phyloP scores from a whole-genome alignment of 2,113 vertebrate genomes.

The Pycnonotus jocosus region DNA sequence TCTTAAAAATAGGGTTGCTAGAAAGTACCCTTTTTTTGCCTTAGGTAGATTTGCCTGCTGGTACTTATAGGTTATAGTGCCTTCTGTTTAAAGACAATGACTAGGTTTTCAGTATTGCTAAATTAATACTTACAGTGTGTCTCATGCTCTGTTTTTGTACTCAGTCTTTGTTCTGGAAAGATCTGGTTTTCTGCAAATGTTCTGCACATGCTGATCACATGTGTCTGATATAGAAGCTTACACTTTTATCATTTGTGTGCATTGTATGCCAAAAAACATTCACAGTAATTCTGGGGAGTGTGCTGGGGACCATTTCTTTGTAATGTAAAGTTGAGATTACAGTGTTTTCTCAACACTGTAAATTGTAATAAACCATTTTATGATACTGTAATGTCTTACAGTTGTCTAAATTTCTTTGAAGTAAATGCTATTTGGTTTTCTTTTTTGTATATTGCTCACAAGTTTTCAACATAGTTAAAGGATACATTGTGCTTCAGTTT shows the following conservation, averaged over 20 bases:
- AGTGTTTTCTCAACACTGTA: not conserved
- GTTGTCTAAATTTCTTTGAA: not conserved
- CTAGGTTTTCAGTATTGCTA: not conserved
- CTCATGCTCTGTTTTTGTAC: not conserved
- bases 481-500: not conserved
- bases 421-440: not conserved
- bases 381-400: not conserved
- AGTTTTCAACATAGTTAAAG: not conserved
- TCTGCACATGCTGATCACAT: not conserved
- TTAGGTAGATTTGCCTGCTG: not conserved
- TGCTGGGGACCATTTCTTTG: not conserved
- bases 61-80: not conserved
- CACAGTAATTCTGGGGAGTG: not conserved
- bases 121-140: not conserved
- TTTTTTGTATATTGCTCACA: not conserved
- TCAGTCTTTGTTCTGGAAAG: not conserved
- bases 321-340: not conserved
- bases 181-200: not conserved
- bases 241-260: not conserved
- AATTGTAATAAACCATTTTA: not conserved
- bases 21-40: not conserved
- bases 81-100: not conserved
- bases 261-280: not conserved
- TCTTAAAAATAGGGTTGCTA: not conserved
- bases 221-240: not conserved